Evolutionary conservation across 2,113 vertebrate species (phyloP).

Genomic region (Perccottus glenii): DNA sequence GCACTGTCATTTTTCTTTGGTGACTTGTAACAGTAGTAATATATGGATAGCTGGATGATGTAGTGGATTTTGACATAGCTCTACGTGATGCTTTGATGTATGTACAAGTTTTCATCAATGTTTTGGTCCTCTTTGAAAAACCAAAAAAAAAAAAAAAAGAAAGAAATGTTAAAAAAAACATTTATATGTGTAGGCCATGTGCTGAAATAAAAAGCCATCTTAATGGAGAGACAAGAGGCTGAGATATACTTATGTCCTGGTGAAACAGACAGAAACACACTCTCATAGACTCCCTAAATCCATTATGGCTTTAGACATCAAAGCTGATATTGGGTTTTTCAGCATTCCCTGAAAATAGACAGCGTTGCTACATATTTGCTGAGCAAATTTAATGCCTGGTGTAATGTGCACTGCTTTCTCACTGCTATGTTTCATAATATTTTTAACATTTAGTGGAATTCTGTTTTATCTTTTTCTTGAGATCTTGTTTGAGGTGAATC

Average conservation of each 20-base stretch:
- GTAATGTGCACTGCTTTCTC: slow-evolving; percentile 47
- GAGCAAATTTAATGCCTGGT: slow-evolving; percentile 57
- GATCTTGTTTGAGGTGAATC: slow-evolving; percentile 18
- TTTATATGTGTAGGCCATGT: slow-evolving; percentile 42
- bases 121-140: slow-evolving; percentile 28
- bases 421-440: slow-evolving; percentile 20
- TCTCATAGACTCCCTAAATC: slow-evolving; percentile 48
- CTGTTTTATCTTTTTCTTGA: slow-evolving; percentile 18
- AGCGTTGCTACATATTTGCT: slow-evolving; percentile 60
- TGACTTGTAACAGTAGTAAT: too few species aligned
- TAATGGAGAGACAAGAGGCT: slow-evolving; percentile 66
- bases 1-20: too few species aligned
- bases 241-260: slow-evolving; percentile 57
- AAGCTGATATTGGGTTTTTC: slow-evolving; percentile 64
- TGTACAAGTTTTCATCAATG: slow-evolving; percentile 25
- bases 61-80: background rate
- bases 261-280: slow-evolving; percentile 48
- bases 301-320: slow-evolving; percentile 77
- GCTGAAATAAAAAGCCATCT: slow-evolving; percentile 59
- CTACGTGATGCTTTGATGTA: slow-evolving; percentile 56
- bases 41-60: too few species aligned
- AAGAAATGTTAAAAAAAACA: slow-evolving; percentile 40
- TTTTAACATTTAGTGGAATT: slow-evolving; percentile 26
- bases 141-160: slow-evolving; percentile 4
- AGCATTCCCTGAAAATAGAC: slow-evolving; percentile 51